A percentile compares a stretch with the other conserved stretches of the same genome.
phyloP scores from a whole-genome alignment of 2,113 vertebrate species.

The Phrynosoma blainvillii region DNA sequence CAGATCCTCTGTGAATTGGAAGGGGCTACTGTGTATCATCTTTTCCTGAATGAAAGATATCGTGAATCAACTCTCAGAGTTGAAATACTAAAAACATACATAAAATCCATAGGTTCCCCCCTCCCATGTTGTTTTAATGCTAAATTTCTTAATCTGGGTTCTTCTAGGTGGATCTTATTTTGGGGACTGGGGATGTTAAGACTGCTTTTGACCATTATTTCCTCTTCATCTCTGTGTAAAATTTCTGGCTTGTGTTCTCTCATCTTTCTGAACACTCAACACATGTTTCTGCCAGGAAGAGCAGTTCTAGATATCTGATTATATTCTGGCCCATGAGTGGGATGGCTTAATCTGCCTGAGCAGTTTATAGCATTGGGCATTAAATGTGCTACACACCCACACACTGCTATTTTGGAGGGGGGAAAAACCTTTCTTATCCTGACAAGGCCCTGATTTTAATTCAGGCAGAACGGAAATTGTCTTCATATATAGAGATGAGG shows the following conservation, averaged over 20 bases:
- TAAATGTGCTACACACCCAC: conserved; percentile 16
- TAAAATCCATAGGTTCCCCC: neutral
- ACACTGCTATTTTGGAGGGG: conserved; percentile 25
- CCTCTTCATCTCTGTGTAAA: neutral
- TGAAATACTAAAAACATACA: neutral
- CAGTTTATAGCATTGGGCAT: conserved; percentile 34
- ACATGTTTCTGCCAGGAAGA: neutral
- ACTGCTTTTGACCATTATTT: neutral
- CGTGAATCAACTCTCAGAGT: neutral
- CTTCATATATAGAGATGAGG: neutral
- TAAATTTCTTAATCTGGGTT: neutral
- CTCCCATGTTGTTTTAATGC: neutral
- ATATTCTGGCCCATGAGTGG: conserved; percentile 21
- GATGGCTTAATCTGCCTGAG: conserved; percentile 32
- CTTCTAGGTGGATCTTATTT: neutral
- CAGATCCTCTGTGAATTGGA: no score
- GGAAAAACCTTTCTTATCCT: neutral
- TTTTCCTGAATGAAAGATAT: neutral
- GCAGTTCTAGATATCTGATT: neutral
- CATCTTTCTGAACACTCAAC: neutral
- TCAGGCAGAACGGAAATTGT: neutral
- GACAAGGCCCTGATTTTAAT: neutral
- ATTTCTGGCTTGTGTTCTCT: fast-evolving
- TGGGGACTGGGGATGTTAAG: neutral
- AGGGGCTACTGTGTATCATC: neutral